These are phyloP conservation scores for Geopemphigus sp. DNA, from an alignment of 1,140 invertebrate genomes.

Conservation along the genomic window DNA sequence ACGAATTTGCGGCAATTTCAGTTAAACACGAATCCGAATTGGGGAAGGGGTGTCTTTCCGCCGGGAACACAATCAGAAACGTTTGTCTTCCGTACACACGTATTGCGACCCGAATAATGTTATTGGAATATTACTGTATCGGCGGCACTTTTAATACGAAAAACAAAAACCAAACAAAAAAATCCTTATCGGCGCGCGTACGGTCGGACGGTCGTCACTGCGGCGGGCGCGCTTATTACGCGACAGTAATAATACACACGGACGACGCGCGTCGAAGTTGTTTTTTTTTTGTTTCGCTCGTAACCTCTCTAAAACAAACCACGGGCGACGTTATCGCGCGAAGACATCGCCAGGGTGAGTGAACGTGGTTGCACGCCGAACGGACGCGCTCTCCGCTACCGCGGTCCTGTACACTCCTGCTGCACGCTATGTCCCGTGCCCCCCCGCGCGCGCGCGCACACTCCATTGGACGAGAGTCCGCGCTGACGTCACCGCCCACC, in stretches of 20 bases:
- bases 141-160: background rate
- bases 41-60: no score
- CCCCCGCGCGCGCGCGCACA: background rate
- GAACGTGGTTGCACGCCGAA: background rate
- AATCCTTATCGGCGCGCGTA: no score
- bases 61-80: no score
- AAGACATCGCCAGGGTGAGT: slow-evolving; percentile 12
- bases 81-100: no score
- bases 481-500: slow-evolving; percentile 47
- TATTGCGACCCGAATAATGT: no score
- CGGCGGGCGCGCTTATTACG: no score
- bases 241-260: background rate
- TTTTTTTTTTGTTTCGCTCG: background rate
- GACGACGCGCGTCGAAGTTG: background rate
- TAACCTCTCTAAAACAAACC: background rate
- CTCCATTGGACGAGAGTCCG: slow-evolving; percentile 39
- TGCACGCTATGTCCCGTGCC: background rate
- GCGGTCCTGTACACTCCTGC: background rate
- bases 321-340: background rate
- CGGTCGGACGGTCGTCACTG: no score
- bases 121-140: no score
- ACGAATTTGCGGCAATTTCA: no score
- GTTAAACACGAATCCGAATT: no score
- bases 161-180: background rate
- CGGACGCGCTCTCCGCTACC: background rate